Base-by-base conservation (phyloP, 2,113 vertebrate species). In the Eidolon helvum region DNA sequence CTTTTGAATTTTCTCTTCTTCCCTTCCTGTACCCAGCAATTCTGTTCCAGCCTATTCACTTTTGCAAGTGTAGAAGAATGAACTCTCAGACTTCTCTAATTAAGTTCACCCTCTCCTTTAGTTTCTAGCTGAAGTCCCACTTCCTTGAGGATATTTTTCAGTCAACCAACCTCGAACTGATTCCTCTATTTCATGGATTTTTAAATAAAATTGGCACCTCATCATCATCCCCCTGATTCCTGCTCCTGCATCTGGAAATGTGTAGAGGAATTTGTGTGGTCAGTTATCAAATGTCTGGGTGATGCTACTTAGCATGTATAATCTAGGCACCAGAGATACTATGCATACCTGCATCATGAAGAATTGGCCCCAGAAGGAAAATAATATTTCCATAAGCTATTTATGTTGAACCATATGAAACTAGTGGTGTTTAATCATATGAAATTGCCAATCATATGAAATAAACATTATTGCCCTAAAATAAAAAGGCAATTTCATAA, bases 401-500 rank as follows among this genome's bases (percentile, higher is more conserved):
- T 88, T 40, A 33, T 30, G 14, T 78, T 91, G 55, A 65, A 53
- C 21, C 26, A 22, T 38, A 38, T 78, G 22, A 57, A 78, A 86
- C 38, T 12, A 2, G 8, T 83, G 45, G 38, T 53, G 59, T 18
- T 45, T 33, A 68, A 7, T 61, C 55, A 30, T 12, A 19, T 18
- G 48, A 85, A 48, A 57, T 19, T 35, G 65, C 53, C 75, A 63
- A 2, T 75, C 57, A 33, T 33, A 57, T 53, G 69, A 86, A 96
- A 72, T 50, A 38, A 40, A 1, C 40, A 53, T 71, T 30, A 92
- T 14, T 74, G 43, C 38, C 63, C 57, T 85, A 35, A 71, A 59
- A 55, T 53, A 61, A 96, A 95, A 92, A 75, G 28, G 21, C n/a
- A 61, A 83, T 69, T 83, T 90, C 68, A 91, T 63, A 75, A 57